Percentiles rank a stretch among this genome's conserved stretches.
Conservation (phyloP, 2,113 vertebrate genomes). For the Poecile atricapillus region DNA sequence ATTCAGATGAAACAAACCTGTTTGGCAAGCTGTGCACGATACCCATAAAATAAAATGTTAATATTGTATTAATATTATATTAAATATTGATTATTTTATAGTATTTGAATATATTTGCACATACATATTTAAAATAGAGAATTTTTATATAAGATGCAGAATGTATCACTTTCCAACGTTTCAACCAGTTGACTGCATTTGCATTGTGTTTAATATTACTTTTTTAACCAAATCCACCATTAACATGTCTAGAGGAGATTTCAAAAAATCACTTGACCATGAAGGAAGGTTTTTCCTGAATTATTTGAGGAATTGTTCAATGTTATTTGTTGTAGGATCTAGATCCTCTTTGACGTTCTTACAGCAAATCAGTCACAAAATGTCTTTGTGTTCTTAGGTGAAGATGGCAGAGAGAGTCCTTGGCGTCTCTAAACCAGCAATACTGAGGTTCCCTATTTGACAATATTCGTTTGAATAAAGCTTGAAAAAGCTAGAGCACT, state of each 20-base stretch:
- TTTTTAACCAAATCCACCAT: neutral
- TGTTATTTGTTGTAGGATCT: neutral
- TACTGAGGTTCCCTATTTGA: neutral
- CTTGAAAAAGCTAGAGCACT: neutral
- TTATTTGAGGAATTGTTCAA: neutral
- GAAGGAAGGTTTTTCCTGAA: neutral
- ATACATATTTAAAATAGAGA: neutral
- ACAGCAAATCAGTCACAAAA: neutral
- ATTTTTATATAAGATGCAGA: neutral
- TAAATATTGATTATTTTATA: neutral
- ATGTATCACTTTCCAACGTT: neutral
- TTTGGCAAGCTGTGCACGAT: neutral
- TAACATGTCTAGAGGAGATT: neutral
- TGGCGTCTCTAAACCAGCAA: neutral
- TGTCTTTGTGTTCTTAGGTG: neutral
- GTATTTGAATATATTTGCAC: neutral
- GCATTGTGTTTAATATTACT: neutral
- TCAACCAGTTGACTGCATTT: neutral
- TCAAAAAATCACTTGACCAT: neutral
- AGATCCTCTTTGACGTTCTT: neutral
- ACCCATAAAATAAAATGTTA: neutral
- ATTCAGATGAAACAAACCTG: neutral
- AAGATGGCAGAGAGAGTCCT: neutral
- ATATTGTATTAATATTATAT: neutral
- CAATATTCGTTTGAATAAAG: neutral